These are phyloP conservation scores for Pegea sp. DNA, from an alignment of 23 tunicate genomes.

Conservation along the genomic window DNA sequence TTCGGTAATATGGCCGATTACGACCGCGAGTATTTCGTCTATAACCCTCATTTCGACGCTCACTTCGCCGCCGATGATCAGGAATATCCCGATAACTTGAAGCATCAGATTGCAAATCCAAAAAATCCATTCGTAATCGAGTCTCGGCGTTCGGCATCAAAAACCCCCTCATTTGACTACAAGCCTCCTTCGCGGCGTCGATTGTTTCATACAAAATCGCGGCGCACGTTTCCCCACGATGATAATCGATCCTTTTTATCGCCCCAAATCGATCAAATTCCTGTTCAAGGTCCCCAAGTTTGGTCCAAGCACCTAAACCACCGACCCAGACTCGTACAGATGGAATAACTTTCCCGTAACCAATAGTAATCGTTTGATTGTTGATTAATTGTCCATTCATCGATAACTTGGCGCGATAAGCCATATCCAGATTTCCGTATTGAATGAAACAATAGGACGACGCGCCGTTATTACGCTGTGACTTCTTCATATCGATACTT, in stretches of 20 bases:
- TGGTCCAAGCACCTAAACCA: conserved; percentile 88
- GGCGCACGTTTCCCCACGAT: conserved; percentile 37
- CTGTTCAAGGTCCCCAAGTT: conserved; percentile 33
- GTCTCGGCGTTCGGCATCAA: conserved; percentile 71
- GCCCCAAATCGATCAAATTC: conserved; percentile 95
- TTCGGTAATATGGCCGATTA: conserved; percentile 2
- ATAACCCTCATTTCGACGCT: conserved; percentile 6
- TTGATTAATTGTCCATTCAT: conserved; percentile 69
- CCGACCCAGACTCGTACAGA: conserved; percentile 90
- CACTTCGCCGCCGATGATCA: conserved; percentile 19
- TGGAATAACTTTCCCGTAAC: conserved; percentile 81
- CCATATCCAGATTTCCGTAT: conserved; percentile 79
- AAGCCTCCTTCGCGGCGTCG: conserved; percentile 90
- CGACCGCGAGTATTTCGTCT: neutral
- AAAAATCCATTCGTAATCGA: conserved; percentile 66
- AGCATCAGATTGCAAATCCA: conserved; percentile 49
- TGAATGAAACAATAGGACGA: conserved; percentile 58
- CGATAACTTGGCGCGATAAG: conserved; percentile 81
- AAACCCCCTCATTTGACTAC: conserved; percentile 87
- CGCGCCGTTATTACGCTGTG: conserved; percentile 2
- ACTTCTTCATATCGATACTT: conserved; percentile 66
- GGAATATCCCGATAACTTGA: conserved; percentile 37
- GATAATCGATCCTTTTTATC: conserved; percentile 66
- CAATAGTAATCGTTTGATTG: conserved; percentile 54
- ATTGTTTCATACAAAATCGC: conserved; percentile 68